Evolutionary conservation across 2,888 invertebrate species (phyloP), one percentile per base, ranked within the genome.

Genomic region (Tenthredo livida): DNA sequence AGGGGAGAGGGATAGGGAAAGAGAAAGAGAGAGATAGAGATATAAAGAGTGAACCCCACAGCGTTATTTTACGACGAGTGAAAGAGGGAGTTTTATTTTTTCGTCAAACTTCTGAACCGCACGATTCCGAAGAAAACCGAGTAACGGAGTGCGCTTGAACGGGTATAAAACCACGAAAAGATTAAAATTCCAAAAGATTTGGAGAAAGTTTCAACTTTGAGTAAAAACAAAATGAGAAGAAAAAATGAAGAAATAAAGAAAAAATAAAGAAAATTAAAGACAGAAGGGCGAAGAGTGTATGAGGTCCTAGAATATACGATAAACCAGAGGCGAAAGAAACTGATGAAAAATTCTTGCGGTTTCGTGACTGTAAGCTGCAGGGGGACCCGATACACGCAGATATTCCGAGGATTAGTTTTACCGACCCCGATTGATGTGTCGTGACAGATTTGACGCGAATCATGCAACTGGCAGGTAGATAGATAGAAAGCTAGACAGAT

Each of bases 361-460:
- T 21, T 61, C 40, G 37, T 21, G 47, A 50, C 58, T 50, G 1
- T n/a, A 7, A n/a, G 10, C n/a, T n/a, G n/a, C 33, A 4, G 5
- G 9, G 21, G 80, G 33, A n/a, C 7, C 67, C 47, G 80, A 37
- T 33, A 25, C 40, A 40, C 80, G 40, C 12, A 25, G 29, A 21
- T n/a, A 77, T 37, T 77, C 29, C 80, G 80, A 80, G 58, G 77
- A 50, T 54, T 33, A 54, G 54, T 33, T 77, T 29, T 33, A 17
- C 75, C 29, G 33, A 67, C 25, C 29, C 61, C 61, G 77, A 84
- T 78, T 67, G 85, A 80, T 70, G 54, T 85, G 21, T 67, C 85
- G 80, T 82, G 85, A 85, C 85, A 72, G 70, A 82, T 85, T 85
- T 85, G 85, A 85, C 85, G 85, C 83, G 83, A 47, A 83, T 67